Evolutionary conservation across 64 coral and sea anemone genomes (phyloP), one percentile per base, ranked within the genome.

Genomic region (Pachyseris speciosa): DNA sequence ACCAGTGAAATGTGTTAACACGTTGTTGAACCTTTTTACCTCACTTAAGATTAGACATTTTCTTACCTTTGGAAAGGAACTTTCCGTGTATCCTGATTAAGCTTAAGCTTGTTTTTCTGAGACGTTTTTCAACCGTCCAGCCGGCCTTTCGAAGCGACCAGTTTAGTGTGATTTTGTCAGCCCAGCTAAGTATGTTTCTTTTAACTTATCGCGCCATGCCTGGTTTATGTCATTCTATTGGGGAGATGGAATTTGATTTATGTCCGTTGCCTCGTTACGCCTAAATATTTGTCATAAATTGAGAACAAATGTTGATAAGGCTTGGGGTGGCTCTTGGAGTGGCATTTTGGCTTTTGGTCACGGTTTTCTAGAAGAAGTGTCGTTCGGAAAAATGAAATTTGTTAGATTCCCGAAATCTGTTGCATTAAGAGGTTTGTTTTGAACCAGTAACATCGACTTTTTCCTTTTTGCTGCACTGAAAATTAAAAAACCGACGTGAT

Each of bases 241-340:
- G 51, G 3, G 36, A 57, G 16, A 41, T 39, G 77, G 77, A 81
- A 81, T 81, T 81, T 26, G 20, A 63, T 36, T 10, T 13, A 81
- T 81, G 53, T 81, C 77, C 20, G 77, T 79, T 57, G 47, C 29
- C 22, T 20, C 51, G 52, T 81, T 81, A 81, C 77, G 53, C 53
- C 77, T 81, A 39, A 59, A 61, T 61, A 60, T 81, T 81, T 81
- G 22, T 20, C 52, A 59, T 60, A 39, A 61, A 81, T 61, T 60
- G 1, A 25, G 53, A 28, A 39, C 9, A 40, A 38, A 81, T 61
- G 51, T 63, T 81, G 51, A 63, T 53, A 81, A 61, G 64, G 39
- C 33, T 40, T 4, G 11, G 50, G 70, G 45, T 37, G 24, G 70
- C 38, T 7, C 12, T 52, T 28, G 1, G 27, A 40, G 27, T 32